These are phyloP conservation scores for Garra rufa DNA, from an alignment of 2,113 vertebrate species.

Conservation along the genomic window DNA sequence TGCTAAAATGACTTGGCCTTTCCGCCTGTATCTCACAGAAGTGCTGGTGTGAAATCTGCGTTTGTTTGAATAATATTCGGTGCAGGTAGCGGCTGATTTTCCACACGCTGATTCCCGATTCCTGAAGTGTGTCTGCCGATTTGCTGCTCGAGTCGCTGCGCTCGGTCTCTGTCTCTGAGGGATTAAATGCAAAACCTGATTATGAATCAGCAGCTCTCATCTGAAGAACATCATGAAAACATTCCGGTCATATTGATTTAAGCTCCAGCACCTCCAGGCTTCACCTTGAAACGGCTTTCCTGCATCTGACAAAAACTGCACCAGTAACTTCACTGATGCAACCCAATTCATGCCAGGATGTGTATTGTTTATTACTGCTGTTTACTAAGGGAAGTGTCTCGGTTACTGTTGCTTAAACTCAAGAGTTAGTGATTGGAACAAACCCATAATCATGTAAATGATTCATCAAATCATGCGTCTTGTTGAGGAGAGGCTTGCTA, in stretches of 20 bases:
- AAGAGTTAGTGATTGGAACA: neutral
- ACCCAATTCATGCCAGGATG: neutral
- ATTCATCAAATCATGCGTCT: neutral
- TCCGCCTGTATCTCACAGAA: neutral
- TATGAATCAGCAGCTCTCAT: constrained; percentile 19
- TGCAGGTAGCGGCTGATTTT: neutral
- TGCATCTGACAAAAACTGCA: neutral
- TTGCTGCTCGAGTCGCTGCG: neutral
- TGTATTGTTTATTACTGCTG: neutral
- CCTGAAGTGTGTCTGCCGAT: constrained; percentile 19
- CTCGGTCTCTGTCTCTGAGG: neutral
- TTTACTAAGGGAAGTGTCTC: neutral
- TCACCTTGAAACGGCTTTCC: neutral
- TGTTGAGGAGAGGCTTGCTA: neutral
- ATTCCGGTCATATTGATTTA: constrained; percentile 12
- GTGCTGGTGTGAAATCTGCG: neutral
- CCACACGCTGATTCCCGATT: neutral
- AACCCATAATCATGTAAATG: neutral
- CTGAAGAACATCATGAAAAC: neutral
- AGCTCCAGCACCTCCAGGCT: neutral
- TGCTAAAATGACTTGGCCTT: neutral
- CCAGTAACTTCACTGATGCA: neutral
- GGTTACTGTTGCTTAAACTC: neutral
- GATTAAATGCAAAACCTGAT: constrained; percentile 27
- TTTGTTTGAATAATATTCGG: neutral